These are phyloP conservation scores for Geodia barretti DNA, from an alignment of 37 sponge, comb jelly and placozoan genomes.

Conservation along the genomic window DNA sequence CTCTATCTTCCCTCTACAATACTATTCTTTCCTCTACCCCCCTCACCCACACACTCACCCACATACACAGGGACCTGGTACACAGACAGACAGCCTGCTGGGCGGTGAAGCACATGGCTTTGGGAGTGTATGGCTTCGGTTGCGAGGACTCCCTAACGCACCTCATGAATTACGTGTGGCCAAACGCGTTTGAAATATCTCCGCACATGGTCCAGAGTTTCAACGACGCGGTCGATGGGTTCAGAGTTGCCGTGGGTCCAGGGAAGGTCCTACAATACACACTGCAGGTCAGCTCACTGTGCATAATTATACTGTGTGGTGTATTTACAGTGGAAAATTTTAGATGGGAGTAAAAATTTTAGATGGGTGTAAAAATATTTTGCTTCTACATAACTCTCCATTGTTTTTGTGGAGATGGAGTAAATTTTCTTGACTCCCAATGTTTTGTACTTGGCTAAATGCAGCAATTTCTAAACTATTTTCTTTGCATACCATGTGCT, in stretches of 20 bases:
- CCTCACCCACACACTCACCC: too few species aligned
- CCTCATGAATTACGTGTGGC: slow-evolving; percentile 96
- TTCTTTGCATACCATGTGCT: not conserved
- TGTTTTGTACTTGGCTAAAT: too few species aligned
- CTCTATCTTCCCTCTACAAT: not conserved
- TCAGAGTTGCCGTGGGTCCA: slow-evolving; percentile 85
- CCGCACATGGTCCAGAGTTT: slow-evolving; percentile 96
- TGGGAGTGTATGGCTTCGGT: slow-evolving; percentile 96
- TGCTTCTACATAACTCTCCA: too few species aligned
- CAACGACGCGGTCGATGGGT: slow-evolving; percentile 92
- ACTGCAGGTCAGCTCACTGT: slow-evolving; percentile 52
- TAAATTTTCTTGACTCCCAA: too few species aligned
- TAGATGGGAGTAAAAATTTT: too few species aligned
- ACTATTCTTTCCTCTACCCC: too few species aligned
- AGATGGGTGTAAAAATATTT: too few species aligned
- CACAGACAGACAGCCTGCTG: slow-evolving; percentile 97
- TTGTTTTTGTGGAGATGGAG: too few species aligned
- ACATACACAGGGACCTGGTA: slow-evolving; percentile 93
- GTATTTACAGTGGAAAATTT: too few species aligned
- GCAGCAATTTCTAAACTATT: too few species aligned
- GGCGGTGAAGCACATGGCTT: slow-evolving; percentile 98
- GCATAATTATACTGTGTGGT: not conserved
- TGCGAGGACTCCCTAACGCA: slow-evolving; percentile 96
- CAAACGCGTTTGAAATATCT: slow-evolving; percentile 95
- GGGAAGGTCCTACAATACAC: slow-evolving; percentile 87